Conservation (phyloP, 2,888 invertebrate genomes). For the Celastrina argiolus region DNA sequence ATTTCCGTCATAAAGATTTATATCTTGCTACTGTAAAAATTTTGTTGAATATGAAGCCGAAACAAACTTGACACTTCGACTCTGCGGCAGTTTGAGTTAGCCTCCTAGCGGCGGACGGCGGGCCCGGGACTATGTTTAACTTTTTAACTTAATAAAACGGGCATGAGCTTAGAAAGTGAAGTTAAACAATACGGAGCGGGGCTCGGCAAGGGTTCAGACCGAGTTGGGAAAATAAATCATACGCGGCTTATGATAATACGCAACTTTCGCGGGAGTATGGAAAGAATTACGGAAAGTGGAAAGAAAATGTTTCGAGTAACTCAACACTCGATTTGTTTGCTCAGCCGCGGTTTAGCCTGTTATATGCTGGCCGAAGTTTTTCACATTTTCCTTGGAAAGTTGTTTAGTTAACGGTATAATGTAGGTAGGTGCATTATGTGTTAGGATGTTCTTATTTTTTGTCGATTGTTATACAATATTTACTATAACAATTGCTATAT, state of each 20-base stretch:
- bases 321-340: neutral
- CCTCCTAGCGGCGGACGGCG: neutral
- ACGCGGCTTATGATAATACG: conserved; percentile 3
- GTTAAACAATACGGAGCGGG: conserved; percentile 4
- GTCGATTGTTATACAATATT: too few relatives aligned
- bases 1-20: too few relatives aligned
- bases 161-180: conserved; percentile 2
- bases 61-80: too few relatives aligned
- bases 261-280: conserved; percentile 1
- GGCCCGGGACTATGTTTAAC: neutral
- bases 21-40: too few relatives aligned
- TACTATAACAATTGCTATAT: too few relatives aligned
- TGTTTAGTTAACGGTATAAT: neutral
- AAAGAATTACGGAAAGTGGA: neutral
- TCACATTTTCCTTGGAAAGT: neutral
- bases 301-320: neutral
- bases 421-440: too few relatives aligned
- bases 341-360: too few relatives aligned
- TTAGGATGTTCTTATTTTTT: too few relatives aligned
- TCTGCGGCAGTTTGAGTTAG: too few relatives aligned
- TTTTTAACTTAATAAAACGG: conserved; percentile 13
- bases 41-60: too few relatives aligned
- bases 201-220: neutral
- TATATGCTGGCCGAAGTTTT: neutral
- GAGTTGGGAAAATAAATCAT: conserved; percentile 1